Evolutionary conservation across 2,888 invertebrate species (phyloP).

Genomic region (Sesamia inferens): DNA sequence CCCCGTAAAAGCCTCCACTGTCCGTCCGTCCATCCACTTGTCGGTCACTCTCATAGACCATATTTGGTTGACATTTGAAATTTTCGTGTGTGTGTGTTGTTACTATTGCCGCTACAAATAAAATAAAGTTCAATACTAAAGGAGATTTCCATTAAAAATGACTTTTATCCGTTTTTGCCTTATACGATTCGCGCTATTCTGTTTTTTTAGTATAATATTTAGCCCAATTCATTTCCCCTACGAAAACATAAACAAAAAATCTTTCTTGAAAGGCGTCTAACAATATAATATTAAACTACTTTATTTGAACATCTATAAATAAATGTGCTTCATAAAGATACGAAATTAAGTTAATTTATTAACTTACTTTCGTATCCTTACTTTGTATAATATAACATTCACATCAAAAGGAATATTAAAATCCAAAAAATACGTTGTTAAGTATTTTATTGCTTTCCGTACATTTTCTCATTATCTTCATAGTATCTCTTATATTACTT

Average conservation of each 20-base stretch:
- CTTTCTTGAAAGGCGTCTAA: neutral
- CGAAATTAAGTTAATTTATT: neutral
- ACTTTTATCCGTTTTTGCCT: too few species aligned
- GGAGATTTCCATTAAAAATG: too few species aligned
- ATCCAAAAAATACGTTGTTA: neutral
- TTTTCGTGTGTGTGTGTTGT: too few species aligned
- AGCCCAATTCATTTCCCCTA: neutral
- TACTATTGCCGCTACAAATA: too few species aligned
- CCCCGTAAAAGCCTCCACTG: too few species aligned
- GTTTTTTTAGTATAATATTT: neutral
- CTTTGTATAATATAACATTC: neutral
- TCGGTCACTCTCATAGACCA: too few species aligned
- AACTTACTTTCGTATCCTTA: too few species aligned
- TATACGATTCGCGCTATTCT: too few species aligned
- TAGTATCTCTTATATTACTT: constrained; percentile 17
- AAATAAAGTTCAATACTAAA: too few species aligned
- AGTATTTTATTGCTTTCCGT: constrained; percentile 17
- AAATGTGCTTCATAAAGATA: neutral
- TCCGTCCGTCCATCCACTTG: too few species aligned
- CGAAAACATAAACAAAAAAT: too few species aligned
- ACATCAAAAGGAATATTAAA: constrained; percentile 17
- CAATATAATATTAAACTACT: neutral
- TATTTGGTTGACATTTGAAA: too few species aligned
- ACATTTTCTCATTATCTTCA: constrained; percentile 9
- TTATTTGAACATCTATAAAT: neutral